Evolutionary conservation across 2,888 invertebrate genomes (phyloP).

Genomic region (Cyclophora punctaria): DNA sequence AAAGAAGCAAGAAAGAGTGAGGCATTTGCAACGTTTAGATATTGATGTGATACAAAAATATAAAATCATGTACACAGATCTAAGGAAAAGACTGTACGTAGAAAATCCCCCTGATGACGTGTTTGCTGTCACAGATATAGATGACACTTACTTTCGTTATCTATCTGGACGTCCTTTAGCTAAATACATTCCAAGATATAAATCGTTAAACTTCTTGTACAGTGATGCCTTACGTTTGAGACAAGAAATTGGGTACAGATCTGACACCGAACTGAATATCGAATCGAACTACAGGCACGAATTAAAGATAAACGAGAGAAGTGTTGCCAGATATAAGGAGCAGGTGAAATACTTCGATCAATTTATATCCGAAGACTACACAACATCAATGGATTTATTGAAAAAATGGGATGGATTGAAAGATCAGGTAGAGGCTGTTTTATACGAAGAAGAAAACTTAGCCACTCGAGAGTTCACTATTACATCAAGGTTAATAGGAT

Average conservation of each 20-base stretch:
- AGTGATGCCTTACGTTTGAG: slow-evolving; percentile 33
- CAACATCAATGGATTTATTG: slow-evolving; percentile 73
- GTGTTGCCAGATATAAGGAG: slow-evolving; percentile 57
- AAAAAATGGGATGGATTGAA: slow-evolving; percentile 64
- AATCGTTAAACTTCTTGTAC: slow-evolving; percentile 36
- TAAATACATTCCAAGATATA: slow-evolving; percentile 34
- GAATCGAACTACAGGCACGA: slow-evolving; percentile 73
- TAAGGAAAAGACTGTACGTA: slow-evolving; percentile 32
- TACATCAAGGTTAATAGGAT: slow-evolving; percentile 67
- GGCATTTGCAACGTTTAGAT: slow-evolving; percentile 27
- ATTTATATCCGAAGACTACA: slow-evolving; percentile 77
- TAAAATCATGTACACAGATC: slow-evolving; percentile 37
- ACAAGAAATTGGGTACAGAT: slow-evolving; percentile 53
- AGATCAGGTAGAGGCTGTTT: slow-evolving; percentile 51
- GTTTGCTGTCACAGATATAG: slow-evolving; percentile 36
- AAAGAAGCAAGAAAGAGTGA: slow-evolving; percentile 32
- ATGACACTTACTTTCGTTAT: slow-evolving; percentile 38
- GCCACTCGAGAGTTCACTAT: slow-evolving; percentile 49
- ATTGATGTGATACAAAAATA: slow-evolving; percentile 38
- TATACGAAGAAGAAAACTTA: slow-evolving; percentile 55
- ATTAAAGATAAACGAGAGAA: slow-evolving; percentile 58
- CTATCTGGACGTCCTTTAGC: slow-evolving; percentile 31
- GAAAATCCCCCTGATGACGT: slow-evolving; percentile 33
- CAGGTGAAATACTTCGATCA: slow-evolving; percentile 76
- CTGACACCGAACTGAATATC: slow-evolving; percentile 68